phyloP scores from a whole-genome alignment of 2,797 vertebrate genomes.

The Furcifer pardalis region DNA sequence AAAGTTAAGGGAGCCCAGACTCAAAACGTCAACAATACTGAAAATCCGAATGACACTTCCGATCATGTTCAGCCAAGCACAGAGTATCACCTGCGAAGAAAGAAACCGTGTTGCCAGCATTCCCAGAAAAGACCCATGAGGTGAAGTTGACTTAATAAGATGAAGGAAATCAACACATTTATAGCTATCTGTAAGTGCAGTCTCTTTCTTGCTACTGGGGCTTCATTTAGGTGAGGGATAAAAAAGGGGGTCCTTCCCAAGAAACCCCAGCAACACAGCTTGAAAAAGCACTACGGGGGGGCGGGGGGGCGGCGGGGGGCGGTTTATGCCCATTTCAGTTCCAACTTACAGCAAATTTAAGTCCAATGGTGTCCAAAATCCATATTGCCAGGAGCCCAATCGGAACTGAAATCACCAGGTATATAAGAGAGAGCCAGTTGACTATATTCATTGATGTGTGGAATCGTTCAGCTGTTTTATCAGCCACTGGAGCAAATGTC shows the following conservation, averaged over 20 bases:
- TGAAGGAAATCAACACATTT: neutral
- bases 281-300: neutral
- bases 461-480: conserved; percentile 79
- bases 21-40: conserved; percentile 46
- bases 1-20: conserved; percentile 45
- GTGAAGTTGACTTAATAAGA: neutral
- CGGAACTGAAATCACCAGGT: conserved; percentile 87
- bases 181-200: neutral
- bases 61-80: conserved; percentile 88
- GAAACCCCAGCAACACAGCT: neutral
- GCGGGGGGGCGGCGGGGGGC: too few species aligned
- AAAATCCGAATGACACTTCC: conserved; percentile 81
- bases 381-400: conserved; percentile 87
- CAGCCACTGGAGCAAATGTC: conserved; percentile 90
- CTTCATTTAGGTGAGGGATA: neutral
- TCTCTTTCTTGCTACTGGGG: too few species aligned
- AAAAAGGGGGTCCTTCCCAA: neutral
- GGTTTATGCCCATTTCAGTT: neutral
- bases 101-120: neutral
- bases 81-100: conserved; percentile 82
- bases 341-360: conserved; percentile 83
- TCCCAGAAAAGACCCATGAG: neutral
- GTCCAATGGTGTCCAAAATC: conserved; percentile 89
- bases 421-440: conserved; percentile 90
- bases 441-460: conserved; percentile 74